phyloP scores from a whole-genome alignment of 2,888 invertebrate genomes.

The Drosophila maculinotata region DNA sequence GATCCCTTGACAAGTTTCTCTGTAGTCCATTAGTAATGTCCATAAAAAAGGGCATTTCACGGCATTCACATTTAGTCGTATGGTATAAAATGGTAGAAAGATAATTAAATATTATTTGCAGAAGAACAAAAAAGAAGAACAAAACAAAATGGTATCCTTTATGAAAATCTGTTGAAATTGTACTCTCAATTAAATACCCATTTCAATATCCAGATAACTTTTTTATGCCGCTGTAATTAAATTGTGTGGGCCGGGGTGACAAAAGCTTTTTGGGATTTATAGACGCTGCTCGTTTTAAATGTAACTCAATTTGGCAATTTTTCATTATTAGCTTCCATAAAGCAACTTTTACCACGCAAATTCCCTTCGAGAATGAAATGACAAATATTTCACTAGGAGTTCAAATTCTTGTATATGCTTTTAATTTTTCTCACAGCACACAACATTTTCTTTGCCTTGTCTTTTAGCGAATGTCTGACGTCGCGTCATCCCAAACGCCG shows the following conservation, averaged over 20 bases:
- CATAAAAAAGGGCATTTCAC: no score
- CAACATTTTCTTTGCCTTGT: conserved; percentile 20
- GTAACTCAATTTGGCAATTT: conserved; percentile 65
- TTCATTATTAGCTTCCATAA: conserved; percentile 68
- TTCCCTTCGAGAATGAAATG: conserved; percentile 33
- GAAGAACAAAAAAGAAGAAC: no score
- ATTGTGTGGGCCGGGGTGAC: conserved; percentile 30
- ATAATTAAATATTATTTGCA: no score
- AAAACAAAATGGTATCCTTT: no score
- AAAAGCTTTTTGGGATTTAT: conserved; percentile 41
- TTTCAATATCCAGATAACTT: conserved; percentile 37
- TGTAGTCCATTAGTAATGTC: no score
- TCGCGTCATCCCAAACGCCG: conserved; percentile 1
- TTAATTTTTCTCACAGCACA: conserved; percentile 28
- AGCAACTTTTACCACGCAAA: conserved; percentile 46
- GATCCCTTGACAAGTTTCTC: no score
- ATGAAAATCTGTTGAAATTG: no score
- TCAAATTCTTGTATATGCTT: conserved; percentile 10
- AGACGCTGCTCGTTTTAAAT: conserved; percentile 58
- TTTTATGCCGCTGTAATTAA: conserved; percentile 61
- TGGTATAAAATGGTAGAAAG: no score
- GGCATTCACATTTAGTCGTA: no score
- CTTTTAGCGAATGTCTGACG: not conserved
- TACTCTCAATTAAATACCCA: conserved; percentile 52
- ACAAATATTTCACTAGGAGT: conserved; percentile 30